Evolutionary conservation across 2,888 invertebrate genomes (phyloP), one percentile per base, ranked within the genome.

Genomic region (Spodoptera littoralis): DNA sequence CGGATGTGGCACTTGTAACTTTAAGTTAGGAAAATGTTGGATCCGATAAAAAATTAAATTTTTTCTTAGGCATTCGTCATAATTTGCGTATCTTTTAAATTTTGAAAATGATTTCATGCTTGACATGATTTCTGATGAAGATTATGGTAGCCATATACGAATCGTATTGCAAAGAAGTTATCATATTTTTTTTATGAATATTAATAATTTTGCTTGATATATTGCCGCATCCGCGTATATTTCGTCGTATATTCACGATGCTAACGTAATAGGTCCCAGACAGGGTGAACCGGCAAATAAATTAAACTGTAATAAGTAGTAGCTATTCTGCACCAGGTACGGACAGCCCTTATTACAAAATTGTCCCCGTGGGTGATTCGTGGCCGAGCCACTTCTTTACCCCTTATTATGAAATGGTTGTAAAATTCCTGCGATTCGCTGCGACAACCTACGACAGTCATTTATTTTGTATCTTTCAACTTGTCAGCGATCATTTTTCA

Each of bases 251-350:
- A 48, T 61, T 55, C 45, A 50, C 13, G 63, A 27, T 60, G 67
- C 76, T 78, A 80, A 79, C 83, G 84, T 88, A 88, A 86, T 86
- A 84, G 85, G 83, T 83, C 81, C 76, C 86, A 87, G 87, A 84
- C 87, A 84, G 86, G 81, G 84, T 82, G 76, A 88, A 86, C 86
- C 86, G 86, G 82, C 88, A 89, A 90, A 91, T 92, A 91, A 91
- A 91, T 92, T 92, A 91, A 90, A 89, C 87, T 84, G 85, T 90
- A 90, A 86, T 91, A 90, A 90, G 88, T 86, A 87, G 88, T 82
- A 68, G 79, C 82, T 79, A 75, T 78, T 77, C 86, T 85, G 90
- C 91, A 87, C 91, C 80, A 79, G 80, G 79, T 59, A 79, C 80
- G 90, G 80, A 83, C 82, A 82, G 76, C 88, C 89, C 91, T 92